Evolutionary conservation across 2,113 vertebrate species (phyloP).

Genomic region (Protomyctophum bolini): DNA sequence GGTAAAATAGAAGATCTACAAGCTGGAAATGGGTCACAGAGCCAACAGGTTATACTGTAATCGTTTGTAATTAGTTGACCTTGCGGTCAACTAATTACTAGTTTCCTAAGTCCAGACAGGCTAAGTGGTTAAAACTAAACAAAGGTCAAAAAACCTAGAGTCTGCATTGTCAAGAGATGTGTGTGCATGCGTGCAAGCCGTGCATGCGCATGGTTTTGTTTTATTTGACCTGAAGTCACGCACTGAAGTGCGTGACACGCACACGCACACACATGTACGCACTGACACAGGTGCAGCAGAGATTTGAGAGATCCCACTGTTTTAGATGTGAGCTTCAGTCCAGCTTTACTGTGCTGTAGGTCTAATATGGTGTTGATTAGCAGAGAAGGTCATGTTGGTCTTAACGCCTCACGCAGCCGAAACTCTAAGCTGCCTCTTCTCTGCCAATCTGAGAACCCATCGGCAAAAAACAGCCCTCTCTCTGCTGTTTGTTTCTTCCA

Average conservation of each 20-base stretch:
- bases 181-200: neutral
- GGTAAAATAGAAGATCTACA: too few relatives aligned
- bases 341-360: neutral
- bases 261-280: conserved; percentile 17
- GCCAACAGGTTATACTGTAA: too few relatives aligned
- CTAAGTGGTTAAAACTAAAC: too few relatives aligned
- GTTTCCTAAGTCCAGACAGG: too few relatives aligned
- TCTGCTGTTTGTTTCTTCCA: too few relatives aligned
- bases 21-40: too few relatives aligned
- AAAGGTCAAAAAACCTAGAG: too few relatives aligned
- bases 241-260: too few relatives aligned
- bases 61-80: too few relatives aligned
- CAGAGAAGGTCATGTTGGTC: conserved; percentile 26
- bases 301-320: conserved; percentile 22
- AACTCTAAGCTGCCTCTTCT: conserved; percentile 26
- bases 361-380: conserved; percentile 25
- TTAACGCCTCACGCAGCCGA: conserved; percentile 14
- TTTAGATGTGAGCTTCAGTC: conserved; percentile 6
- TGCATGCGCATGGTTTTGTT: conserved; percentile 1
- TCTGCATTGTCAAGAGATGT: conserved; percentile 2
- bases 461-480: too few relatives aligned
- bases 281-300: conserved; percentile 30
- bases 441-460: neutral
- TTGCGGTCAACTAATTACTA: too few relatives aligned
- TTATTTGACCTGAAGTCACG: conserved; percentile 18